Evolutionary conservation across 2,113 vertebrate species (phyloP), one percentile per base, ranked within the genome.

Genomic region (Lanius ludovicianus): DNA sequence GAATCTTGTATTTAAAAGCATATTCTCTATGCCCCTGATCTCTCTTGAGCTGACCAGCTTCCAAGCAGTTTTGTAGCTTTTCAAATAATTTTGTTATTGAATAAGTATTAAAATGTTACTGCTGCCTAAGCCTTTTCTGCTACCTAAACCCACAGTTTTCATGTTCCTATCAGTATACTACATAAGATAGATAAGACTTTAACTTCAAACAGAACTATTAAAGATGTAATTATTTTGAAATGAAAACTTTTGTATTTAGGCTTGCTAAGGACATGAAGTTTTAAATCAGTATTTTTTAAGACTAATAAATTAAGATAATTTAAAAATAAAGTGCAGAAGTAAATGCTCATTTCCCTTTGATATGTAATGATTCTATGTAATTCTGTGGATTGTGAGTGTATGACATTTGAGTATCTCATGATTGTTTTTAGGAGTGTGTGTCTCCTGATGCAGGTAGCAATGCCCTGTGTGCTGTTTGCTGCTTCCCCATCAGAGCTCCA

Each of bases 391-490:
- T 49, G 25, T 56, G 31, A 31, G 17, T 52, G 28, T 62, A 17
- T 2, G 2, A 56, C 33, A 21, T 83, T n/a, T 82, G 44, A 49
- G n/a, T 62, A 12, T 95, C 35, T 62, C 86, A 2, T 68, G 13
- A 77, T 92, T 97, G 79, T 63, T 95, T 96, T 52, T 87, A 99
- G 99, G 98, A 99, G 99, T 62, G 99, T 99, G 80, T 99, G 99
- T 95, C 98, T 99, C 22, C 97, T 99, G 96, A 98, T 99, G 97
- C 99, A 99, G 97, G 98, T 99, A 20, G 98, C 99, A 19, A 98
- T 99, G 94, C 99, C 99, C 15, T 99, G 99, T 62, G 98, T 98
- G 52, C 98, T 99, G 37, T 99, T 98, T 83, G 98, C 99, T 52
- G 98, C 98, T 56, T 98, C 98, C 27, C 97, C 98, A 5, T 99